phyloP scores from a whole-genome alignment of 2,888 invertebrate species.

The Noctua fimbriata region DNA sequence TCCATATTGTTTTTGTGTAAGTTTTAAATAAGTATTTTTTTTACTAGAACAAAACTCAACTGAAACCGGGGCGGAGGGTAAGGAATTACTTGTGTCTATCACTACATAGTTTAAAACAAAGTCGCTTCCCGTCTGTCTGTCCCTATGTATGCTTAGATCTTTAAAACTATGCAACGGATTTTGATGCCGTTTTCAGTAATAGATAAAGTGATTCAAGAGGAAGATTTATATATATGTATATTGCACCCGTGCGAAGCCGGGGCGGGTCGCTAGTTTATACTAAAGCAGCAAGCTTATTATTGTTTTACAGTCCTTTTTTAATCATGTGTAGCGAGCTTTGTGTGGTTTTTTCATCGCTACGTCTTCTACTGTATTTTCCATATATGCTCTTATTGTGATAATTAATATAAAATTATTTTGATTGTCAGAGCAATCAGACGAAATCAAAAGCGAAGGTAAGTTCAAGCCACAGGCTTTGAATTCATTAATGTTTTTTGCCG shows the following conservation, averaged over 20 bases:
- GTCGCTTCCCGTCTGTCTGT: too few relatives aligned
- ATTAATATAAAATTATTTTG: neutral
- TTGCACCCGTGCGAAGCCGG: too few relatives aligned
- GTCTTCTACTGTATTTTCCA: too few relatives aligned
- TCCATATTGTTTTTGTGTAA: neutral
- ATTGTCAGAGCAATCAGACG: slow-evolving; percentile 12
- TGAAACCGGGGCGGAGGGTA: slow-evolving; percentile 12
- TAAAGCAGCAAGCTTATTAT: neutral
- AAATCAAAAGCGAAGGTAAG: neutral
- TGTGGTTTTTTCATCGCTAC: too few relatives aligned
- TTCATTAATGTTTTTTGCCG: neutral
- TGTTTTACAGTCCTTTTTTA: neutral
- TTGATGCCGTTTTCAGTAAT: too few relatives aligned
- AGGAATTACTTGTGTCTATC: neutral
- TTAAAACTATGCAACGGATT: too few relatives aligned
- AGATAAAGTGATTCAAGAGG: too few relatives aligned
- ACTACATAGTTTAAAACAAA: too few relatives aligned
- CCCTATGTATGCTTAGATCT: too few relatives aligned
- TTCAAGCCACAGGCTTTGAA: neutral
- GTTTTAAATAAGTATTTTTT: neutral
- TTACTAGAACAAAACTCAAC: slow-evolving; percentile 10
- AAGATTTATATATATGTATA: too few relatives aligned
- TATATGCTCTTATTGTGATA: neutral
- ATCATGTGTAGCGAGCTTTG: too few relatives aligned
- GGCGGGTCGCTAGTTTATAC: neutral